These are phyloP conservation scores for Gulo gulo DNA, from an alignment of 2,113 vertebrate genomes.

Conservation along the genomic window DNA sequence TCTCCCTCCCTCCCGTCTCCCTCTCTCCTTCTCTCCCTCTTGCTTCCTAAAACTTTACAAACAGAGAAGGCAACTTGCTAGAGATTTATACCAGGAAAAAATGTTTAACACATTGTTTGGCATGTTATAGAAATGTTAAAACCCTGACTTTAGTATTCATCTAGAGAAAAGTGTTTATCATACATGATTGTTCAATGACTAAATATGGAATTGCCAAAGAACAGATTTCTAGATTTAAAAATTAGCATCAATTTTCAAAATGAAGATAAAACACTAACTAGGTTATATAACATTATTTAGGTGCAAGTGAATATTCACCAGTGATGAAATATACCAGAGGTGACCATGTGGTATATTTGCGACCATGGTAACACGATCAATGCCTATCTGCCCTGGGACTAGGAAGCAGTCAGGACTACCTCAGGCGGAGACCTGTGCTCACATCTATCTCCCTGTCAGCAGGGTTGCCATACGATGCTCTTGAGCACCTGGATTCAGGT, in stretches of 20 bases:
- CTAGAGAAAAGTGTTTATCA: slow-evolving; percentile 80
- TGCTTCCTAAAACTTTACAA: slow-evolving; percentile 71
- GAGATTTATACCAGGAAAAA: slow-evolving; percentile 86
- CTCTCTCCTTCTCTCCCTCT: background rate
- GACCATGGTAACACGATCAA: background rate
- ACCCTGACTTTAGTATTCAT: slow-evolving; percentile 86
- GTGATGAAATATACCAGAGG: background rate
- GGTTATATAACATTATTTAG: background rate
- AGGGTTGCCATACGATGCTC: background rate
- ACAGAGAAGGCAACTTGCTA: slow-evolving; percentile 78
- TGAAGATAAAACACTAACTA: background rate
- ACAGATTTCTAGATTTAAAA: background rate
- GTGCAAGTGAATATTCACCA: background rate
- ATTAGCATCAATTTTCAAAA: background rate
- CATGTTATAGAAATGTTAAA: slow-evolving; percentile 73
- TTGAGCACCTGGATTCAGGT: background rate
- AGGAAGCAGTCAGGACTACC: background rate
- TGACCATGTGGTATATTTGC: background rate
- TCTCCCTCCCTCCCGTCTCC: too few species aligned
- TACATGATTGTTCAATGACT: background rate
- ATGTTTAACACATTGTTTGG: slow-evolving; percentile 87
- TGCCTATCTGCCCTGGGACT: background rate
- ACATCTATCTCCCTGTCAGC: background rate
- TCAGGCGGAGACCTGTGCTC: background rate
- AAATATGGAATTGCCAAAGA: background rate